Conservation (phyloP, 2,797 vertebrate species). For the Bucorvus abyssinicus region DNA sequence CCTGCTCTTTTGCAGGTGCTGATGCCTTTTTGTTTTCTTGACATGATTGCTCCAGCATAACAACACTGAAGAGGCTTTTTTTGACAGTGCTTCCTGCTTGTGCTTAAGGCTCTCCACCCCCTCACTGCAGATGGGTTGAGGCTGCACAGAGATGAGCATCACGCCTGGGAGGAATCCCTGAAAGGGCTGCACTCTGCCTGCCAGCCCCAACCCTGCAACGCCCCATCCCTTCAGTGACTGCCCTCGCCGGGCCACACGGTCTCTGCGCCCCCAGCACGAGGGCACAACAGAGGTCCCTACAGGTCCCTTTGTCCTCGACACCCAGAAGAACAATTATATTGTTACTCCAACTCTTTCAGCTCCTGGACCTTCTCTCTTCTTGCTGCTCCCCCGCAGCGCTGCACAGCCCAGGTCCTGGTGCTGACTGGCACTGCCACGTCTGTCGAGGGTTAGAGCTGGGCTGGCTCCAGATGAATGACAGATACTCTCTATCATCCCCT, state of each 20-base stretch:
- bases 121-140: conserved; percentile 42
- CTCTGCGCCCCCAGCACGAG: neutral
- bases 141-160: neutral
- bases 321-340: fast-evolving
- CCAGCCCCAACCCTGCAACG: neutral
- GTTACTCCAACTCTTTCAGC: neutral
- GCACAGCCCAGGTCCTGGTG: neutral
- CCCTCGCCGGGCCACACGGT: neutral
- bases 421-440: neutral
- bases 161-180: neutral
- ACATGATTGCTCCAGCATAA: neutral
- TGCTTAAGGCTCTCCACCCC: conserved; percentile 42
- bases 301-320: neutral
- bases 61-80: conserved; percentile 21
- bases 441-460: neutral
- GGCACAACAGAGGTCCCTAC: neutral
- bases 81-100: conserved; percentile 34
- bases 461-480: neutral
- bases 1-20: conserved; percentile 48
- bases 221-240: neutral
- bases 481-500: too few species aligned
- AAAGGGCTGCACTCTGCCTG: neutral
- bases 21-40: neutral
- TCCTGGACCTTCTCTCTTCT: neutral
- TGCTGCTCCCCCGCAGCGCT: too few species aligned